Evolutionary conservation across 1,140 invertebrate species (phyloP).

Genomic region (Tetramorium simillimum): DNA sequence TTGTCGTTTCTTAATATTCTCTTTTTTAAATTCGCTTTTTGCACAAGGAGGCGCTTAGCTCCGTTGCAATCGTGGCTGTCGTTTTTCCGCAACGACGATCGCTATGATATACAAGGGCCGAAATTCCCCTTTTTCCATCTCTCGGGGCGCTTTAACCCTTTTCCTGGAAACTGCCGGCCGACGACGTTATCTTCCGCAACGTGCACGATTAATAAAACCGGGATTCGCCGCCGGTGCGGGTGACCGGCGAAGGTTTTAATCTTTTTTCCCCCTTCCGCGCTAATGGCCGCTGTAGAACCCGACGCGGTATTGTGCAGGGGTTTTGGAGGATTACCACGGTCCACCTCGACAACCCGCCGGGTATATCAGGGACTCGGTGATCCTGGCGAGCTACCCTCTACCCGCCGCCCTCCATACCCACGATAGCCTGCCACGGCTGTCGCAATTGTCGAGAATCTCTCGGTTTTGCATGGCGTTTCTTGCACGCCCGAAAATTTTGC

Average conservation of each 20-base stretch:
- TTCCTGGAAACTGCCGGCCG: constrained; percentile 47
- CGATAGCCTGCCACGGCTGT: constrained; percentile 25
- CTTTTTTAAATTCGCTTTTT: not conserved
- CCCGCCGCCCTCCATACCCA: not conserved
- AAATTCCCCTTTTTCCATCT: constrained; percentile 19
- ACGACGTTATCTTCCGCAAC: constrained; percentile 65
- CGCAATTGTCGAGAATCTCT: constrained; percentile 53
- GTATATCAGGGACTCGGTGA: constrained; percentile 65
- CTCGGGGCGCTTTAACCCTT: constrained; percentile 32
- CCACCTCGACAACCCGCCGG: constrained; percentile 67
- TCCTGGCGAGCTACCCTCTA: constrained; percentile 43
- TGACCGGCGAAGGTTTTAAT: constrained; percentile 67
- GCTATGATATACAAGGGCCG: constrained; percentile 30
- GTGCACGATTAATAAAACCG: constrained; percentile 67
- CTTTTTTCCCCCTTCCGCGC: constrained; percentile 63
- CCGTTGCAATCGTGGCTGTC: not conserved
- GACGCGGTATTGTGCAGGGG: constrained; percentile 68
- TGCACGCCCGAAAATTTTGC: constrained; percentile 44
- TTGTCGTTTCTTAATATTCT: not conserved
- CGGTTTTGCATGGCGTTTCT: constrained; percentile 48
- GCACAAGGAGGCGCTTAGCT: not conserved
- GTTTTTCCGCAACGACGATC: constrained; percentile 34
- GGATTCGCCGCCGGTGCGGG: constrained; percentile 59
- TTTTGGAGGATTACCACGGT: constrained; percentile 69
- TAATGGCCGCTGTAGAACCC: constrained; percentile 68